Base-by-base conservation (phyloP, 1,140 invertebrate genomes). In the Drosophila nikananu region DNA sequence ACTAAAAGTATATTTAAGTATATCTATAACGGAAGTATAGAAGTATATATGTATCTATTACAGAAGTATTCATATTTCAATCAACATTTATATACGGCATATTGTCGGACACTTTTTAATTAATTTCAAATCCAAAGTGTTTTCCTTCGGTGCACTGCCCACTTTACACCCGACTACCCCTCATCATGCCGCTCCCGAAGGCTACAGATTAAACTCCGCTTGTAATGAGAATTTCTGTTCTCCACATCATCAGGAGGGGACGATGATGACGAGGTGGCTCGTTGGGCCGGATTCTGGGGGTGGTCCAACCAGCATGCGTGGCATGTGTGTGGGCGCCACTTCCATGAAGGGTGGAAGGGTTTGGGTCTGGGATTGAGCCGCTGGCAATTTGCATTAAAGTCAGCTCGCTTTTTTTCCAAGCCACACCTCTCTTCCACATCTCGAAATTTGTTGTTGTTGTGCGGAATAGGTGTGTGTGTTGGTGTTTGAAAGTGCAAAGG, bases 361-460 rank as follows among this genome's bases (percentile, higher is more conserved):
- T 39, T n/a, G 54, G 55, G 44, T 58, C 23, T 57, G 54, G 23
- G 54, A 57, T 59, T 67, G 48, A 54, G 81, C 84, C 78, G n/a
- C 57, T 70, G 86, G 86, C 81, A 86, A 81, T 90, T 84, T 90
- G 86, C 86, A 86, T 81, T 87, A 84, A 87, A 87, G 84, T 74
- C 80, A 77, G 67, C 55, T 74, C 71, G 61, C 32, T 76, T 67
- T 77, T 59, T 59, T 37, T 17, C 19, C 67, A 54, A 59, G 71
- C 71, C 66, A 72, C 75, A 72, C 70, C 75, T 81, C 70, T 19
- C 15, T 19, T 25, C 39, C 27, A 54, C 67, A 37, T 35, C 49
- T 37, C 49, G 5, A 35, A 41, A 13, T 37, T 41, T 30, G 23
- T 55, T 55, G n/a, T 70, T 71, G 58, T 66, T 63, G 64, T 63